phyloP scores from a whole-genome alignment of 2,113 vertebrate genomes.

The Collichthys lucidus region DNA sequence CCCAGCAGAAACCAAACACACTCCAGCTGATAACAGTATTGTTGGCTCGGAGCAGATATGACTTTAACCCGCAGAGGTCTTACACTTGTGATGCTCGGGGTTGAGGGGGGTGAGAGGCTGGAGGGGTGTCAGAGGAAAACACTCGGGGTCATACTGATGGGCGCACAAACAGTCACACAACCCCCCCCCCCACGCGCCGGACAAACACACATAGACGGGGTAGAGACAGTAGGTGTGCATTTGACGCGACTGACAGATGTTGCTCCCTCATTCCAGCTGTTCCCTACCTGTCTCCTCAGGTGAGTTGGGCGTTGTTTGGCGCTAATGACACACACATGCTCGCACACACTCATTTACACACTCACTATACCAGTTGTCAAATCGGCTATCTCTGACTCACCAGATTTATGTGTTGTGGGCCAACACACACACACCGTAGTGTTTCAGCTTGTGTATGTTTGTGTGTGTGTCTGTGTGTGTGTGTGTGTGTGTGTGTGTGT shows the following conservation, averaged over 20 bases:
- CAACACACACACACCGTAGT: constrained; percentile 36
- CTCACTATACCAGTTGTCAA: constrained; percentile 36
- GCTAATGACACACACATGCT: constrained; percentile 48
- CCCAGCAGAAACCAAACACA: constrained; percentile 52
- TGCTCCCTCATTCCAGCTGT: constrained; percentile 71
- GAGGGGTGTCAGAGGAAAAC: constrained; percentile 18
- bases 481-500: constrained; percentile 64
- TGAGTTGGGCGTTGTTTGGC: constrained; percentile 18
- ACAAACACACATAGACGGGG: not conserved
- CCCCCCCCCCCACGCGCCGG: constrained; percentile 6
- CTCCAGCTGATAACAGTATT: constrained; percentile 48
- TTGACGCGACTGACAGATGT: constrained; percentile 73
- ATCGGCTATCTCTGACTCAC: constrained; percentile 60
- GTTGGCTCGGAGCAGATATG: constrained; percentile 35
- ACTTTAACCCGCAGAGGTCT: constrained; percentile 40
- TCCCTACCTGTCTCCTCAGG: constrained; percentile 54
- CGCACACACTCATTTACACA: constrained; percentile 51
- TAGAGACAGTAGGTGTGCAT: constrained; percentile 34
- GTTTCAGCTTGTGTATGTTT: constrained; percentile 26
- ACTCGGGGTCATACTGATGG: constrained; percentile 4
- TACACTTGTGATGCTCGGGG: constrained; percentile 12
- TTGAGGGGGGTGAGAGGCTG: not conserved
- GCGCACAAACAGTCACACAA: constrained; percentile 23
- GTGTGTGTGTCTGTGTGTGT: constrained; percentile 28
- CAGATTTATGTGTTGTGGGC: constrained; percentile 54